These are phyloP conservation scores for Artibeus lituratus DNA, from an alignment of 2,797 vertebrate genomes.

Conservation along the genomic window DNA sequence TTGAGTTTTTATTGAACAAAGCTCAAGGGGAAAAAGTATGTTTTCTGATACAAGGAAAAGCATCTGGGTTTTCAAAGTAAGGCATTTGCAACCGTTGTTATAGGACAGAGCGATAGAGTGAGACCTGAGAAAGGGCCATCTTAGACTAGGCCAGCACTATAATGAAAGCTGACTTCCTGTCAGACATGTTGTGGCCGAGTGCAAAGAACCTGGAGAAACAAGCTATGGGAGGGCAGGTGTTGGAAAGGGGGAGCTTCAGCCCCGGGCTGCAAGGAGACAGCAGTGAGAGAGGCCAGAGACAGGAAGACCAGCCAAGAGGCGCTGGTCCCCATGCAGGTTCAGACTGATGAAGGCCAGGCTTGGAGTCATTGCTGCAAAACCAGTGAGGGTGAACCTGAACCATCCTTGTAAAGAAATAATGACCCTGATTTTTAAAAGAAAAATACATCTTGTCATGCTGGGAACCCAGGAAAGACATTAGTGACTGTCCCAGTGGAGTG, in stretches of 20 bases:
- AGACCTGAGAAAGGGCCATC: neutral
- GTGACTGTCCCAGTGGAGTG: neutral
- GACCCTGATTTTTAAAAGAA: neutral
- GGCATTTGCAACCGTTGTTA: neutral
- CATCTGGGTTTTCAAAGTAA: neutral
- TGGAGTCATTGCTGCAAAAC: neutral
- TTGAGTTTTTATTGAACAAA: conserved; percentile 72
- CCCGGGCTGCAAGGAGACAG: no score
- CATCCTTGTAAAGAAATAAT: neutral
- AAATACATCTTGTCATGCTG: neutral
- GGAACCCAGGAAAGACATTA: neutral
- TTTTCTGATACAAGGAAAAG: neutral
- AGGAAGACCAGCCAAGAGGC: no score
- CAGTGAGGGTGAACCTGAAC: neutral
- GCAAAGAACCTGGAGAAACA: neutral
- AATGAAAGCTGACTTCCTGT: neutral
- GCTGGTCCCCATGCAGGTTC: fast-evolving
- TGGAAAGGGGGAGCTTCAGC: neutral
- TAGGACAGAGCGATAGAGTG: neutral
- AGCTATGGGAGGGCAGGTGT: no score
- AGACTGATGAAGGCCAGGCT: neutral
- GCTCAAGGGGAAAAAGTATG: neutral
- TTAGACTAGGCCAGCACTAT: neutral
- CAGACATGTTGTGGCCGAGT: neutral
- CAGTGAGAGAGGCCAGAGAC: no score